phyloP scores from a whole-genome alignment of 2,888 invertebrate species.

The Melieria omissa region DNA sequence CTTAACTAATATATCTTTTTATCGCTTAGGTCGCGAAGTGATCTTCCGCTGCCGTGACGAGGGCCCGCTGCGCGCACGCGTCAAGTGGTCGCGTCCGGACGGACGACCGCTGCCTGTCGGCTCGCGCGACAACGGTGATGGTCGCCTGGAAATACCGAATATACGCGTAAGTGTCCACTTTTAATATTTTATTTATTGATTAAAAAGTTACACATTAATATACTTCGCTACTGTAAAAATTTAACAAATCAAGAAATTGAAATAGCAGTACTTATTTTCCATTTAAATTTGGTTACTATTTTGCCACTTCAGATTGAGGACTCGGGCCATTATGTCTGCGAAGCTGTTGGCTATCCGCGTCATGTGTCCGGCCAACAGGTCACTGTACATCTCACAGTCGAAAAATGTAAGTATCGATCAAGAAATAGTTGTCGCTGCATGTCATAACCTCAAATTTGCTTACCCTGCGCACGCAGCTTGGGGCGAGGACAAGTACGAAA shows the following conservation, averaged over 20 bases:
- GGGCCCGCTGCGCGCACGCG: constrained; percentile 79
- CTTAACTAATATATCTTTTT: constrained; percentile 17
- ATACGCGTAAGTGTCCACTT: constrained; percentile 71
- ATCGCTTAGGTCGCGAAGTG: constrained; percentile 84
- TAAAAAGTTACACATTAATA: neutral
- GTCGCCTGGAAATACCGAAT: constrained; percentile 87
- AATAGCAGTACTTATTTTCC: neutral
- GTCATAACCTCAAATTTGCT: constrained; percentile 9
- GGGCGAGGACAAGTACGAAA: constrained; percentile 61
- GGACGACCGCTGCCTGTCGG: constrained; percentile 80
- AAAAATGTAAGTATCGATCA: constrained; percentile 75
- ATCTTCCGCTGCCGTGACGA: constrained; percentile 94
- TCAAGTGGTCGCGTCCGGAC: constrained; percentile 80
- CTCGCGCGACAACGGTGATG: constrained; percentile 75
- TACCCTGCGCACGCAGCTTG: constrained; percentile 61
- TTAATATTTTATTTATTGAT: neutral
- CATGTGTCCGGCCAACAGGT: constrained; percentile 75
- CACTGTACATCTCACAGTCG: constrained; percentile 78
- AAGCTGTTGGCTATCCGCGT: constrained; percentile 76
- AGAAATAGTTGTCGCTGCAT: neutral
- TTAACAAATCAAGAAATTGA: neutral
- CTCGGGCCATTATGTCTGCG: constrained; percentile 85
- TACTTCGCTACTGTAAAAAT: neutral
- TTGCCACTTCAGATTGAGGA: constrained; percentile 71
- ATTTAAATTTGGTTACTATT: too few relatives aligned